phyloP scores from a whole-genome alignment of 2,888 invertebrate genomes.

The Dendrolimus pini region DNA sequence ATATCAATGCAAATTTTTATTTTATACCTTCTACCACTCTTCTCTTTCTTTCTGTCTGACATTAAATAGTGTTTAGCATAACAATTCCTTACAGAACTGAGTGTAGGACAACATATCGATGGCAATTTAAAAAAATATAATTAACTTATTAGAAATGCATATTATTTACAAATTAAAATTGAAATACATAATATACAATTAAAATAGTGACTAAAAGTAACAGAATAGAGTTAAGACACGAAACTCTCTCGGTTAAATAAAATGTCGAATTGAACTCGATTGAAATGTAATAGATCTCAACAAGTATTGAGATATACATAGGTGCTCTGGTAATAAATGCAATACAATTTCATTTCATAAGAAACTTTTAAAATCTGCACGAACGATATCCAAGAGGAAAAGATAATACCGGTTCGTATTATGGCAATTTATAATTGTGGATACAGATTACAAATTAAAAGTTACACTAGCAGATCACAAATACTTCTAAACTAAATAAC shows the following conservation, averaged over 20 bases:
- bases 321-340: conserved; percentile 45
- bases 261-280: conserved; percentile 38
- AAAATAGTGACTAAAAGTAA: conserved; percentile 71
- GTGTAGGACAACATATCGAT: conserved; percentile 59
- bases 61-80: conserved; percentile 62
- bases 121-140: conserved; percentile 64
- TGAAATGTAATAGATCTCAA: conserved; percentile 16
- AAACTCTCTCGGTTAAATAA: conserved; percentile 42
- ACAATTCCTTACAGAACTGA: conserved; percentile 57
- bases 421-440: conserved; percentile 69
- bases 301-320: conserved; percentile 30
- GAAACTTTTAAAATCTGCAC: neutral
- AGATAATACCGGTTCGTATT: conserved; percentile 51
- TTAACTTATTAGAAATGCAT: conserved; percentile 64
- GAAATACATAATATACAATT: conserved; percentile 71
- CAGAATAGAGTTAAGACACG: conserved; percentile 46
- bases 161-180: conserved; percentile 68
- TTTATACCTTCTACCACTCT: conserved; percentile 67
- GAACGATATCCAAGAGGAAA: neutral
- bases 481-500: conserved; percentile 60
- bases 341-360: conserved; percentile 19
- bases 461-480: conserved; percentile 75
- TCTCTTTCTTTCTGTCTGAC: conserved; percentile 48
- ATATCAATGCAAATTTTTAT: conserved; percentile 68
- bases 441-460: conserved; percentile 60